Evolutionary conservation across 2,888 invertebrate genomes (phyloP).

Genomic region (Nemoura dubitans): DNA sequence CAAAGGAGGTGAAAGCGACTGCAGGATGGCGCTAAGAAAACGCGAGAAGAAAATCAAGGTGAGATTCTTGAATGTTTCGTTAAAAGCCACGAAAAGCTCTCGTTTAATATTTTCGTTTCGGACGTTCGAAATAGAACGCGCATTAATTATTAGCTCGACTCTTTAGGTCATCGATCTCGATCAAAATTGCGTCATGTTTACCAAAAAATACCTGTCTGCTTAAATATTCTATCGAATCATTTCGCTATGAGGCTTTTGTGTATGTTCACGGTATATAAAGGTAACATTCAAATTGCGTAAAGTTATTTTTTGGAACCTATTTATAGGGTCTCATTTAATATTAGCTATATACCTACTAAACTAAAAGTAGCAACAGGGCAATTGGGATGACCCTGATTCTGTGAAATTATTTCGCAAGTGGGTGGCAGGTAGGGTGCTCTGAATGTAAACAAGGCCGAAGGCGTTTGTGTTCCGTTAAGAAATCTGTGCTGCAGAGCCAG

Average conservation of each 20-base stretch:
- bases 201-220: neutral
- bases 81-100: neutral
- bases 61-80: neutral
- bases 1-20: neutral
- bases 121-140: neutral
- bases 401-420: neutral
- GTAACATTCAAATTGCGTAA: neutral
- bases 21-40: conserved; percentile 20
- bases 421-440: neutral
- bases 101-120: neutral
- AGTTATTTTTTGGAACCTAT: neutral
- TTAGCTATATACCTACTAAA: neutral
- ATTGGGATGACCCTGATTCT: neutral
- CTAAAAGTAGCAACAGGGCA: conserved; percentile 7
- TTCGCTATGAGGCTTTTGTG: neutral
- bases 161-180: neutral
- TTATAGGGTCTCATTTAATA: neutral
- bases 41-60: conserved; percentile 29
- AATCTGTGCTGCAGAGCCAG: too few relatives aligned
- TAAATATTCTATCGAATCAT: neutral
- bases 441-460: neutral
- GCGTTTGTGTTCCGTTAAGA: neutral
- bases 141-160: neutral
- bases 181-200: neutral
- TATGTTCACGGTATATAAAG: neutral